Evolutionary conservation across 35 echinoderm and acorn worm species (phyloP).

Genomic region (Patiria miniata): DNA sequence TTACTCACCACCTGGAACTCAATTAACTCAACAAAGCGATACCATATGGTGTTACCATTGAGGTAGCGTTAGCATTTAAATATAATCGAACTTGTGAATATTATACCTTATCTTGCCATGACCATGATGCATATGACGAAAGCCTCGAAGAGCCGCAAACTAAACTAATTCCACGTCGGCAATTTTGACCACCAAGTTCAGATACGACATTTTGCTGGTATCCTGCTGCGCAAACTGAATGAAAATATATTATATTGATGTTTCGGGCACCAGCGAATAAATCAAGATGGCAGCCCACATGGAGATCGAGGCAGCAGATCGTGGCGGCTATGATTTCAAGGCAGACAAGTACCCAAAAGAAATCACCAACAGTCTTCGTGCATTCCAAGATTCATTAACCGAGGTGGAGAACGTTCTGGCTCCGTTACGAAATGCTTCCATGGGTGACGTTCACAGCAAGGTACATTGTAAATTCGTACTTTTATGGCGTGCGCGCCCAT

Average conservation of each 20-base stretch:
- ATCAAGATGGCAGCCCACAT: conserved; percentile 29
- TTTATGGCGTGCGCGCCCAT: too few species aligned
- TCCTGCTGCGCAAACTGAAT: background rate
- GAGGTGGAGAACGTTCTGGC: conserved; percentile 33
- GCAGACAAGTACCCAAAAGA: conserved; percentile 43
- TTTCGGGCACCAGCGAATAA: background rate
- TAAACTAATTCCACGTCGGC: too few species aligned
- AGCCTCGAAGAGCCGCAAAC: too few species aligned
- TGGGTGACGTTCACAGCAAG: conserved; percentile 25
- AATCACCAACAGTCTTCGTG: conserved; percentile 29
- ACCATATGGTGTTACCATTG: too few species aligned
- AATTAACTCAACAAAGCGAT: too few species aligned
- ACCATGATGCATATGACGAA: too few species aligned
- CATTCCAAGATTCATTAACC: conserved; percentile 21
- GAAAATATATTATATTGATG: background rate
- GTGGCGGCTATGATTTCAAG: background rate
- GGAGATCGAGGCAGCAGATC: background rate
- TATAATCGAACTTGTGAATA: too few species aligned
- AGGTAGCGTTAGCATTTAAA: too few species aligned
- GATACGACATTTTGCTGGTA: background rate
- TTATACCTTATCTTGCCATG: too few species aligned
- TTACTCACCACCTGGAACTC: too few species aligned
- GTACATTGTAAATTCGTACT: conserved; percentile 1
- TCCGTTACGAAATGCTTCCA: conserved; percentile 24
- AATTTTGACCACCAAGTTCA: too few species aligned